Percentiles rank a stretch among this genome's conserved stretches.
Conservation (phyloP, 2,113 vertebrate genomes). For the Pantherophis guttatus region DNA sequence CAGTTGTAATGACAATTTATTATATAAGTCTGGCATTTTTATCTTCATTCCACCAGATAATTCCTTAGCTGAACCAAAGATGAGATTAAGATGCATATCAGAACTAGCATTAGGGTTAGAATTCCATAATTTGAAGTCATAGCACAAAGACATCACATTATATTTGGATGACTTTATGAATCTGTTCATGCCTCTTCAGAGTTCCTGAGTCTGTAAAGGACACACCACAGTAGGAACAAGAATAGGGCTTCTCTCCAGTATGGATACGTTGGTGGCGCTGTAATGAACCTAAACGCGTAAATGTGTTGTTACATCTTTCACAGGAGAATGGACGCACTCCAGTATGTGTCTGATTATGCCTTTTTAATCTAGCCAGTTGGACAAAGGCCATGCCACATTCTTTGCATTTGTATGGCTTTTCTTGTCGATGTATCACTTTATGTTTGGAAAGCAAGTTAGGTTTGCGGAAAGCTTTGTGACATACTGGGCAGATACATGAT, state of each 20-base stretch:
- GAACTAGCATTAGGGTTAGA: too few species aligned
- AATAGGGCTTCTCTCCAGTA: slow-evolving; percentile 54
- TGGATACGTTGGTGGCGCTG: slow-evolving; percentile 51
- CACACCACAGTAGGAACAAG: slow-evolving; percentile 35
- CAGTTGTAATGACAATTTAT: not conserved
- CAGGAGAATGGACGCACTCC: slow-evolving; percentile 45
- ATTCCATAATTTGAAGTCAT: not conserved
- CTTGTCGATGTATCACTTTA: slow-evolving; percentile 52
- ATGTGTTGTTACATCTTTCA: slow-evolving; percentile 36
- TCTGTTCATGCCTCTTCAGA: slow-evolving; percentile 42
- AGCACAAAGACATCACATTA: not conserved
- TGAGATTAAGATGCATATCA: not conserved
- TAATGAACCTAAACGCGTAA: slow-evolving; percentile 36
- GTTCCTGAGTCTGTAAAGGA: slow-evolving; percentile 46
- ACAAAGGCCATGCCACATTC: slow-evolving; percentile 53
- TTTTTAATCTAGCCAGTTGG: slow-evolving; percentile 58
- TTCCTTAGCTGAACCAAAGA: not conserved
- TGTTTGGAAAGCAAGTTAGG: slow-evolving; percentile 61
- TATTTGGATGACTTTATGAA: slow-evolving; percentile 32
- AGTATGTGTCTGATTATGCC: slow-evolving; percentile 50
- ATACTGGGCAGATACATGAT: slow-evolving; percentile 2
- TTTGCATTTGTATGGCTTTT: slow-evolving; percentile 60
- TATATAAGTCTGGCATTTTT: not conserved
- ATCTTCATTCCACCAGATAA: not conserved
- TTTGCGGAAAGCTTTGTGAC: slow-evolving; percentile 44